These are phyloP conservation scores for Spea multiplicata DNA, from an alignment of 2,113 vertebrate species.

Conservation along the genomic window DNA sequence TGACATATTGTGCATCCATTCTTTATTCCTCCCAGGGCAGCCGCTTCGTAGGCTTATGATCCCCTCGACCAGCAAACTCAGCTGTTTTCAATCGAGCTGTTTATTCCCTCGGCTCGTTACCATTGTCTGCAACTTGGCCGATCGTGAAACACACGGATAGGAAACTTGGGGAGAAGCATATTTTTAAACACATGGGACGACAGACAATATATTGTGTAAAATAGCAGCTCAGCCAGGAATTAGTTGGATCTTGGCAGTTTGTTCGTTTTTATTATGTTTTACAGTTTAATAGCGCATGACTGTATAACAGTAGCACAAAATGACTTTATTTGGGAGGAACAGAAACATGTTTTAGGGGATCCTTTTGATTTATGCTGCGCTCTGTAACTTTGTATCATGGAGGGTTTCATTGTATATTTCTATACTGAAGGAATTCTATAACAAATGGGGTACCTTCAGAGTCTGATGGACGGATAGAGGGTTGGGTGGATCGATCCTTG, in stretches of 20 bases:
- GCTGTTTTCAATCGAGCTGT: conserved; percentile 41
- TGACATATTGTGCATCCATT: conserved; percentile 22
- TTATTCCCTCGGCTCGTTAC: conserved; percentile 17
- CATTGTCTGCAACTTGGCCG: conserved; percentile 35
- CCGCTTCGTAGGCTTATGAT: not conserved
- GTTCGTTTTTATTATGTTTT: conserved; percentile 22
- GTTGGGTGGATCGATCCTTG: no score
- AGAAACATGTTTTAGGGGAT: no score
- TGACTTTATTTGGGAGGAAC: no score
- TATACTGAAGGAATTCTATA: no score
- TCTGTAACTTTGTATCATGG: no score
- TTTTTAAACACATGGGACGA: conserved; percentile 33
- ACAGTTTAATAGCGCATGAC: not conserved
- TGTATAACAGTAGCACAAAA: not conserved
- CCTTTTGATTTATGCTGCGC: no score
- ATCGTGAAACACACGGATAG: conserved; percentile 42
- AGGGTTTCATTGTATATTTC: no score
- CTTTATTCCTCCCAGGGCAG: conserved; percentile 16
- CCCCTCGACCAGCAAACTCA: conserved; percentile 44
- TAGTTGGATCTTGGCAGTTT: conserved; percentile 20
- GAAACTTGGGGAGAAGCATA: conserved; percentile 48
- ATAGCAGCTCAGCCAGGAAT: conserved; percentile 19
- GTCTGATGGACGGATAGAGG: no score
- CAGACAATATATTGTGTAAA: conserved; percentile 41
- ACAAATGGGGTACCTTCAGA: no score